Base-by-base conservation (phyloP, 1,140 invertebrate genomes). In the Euwallacea similis region DNA sequence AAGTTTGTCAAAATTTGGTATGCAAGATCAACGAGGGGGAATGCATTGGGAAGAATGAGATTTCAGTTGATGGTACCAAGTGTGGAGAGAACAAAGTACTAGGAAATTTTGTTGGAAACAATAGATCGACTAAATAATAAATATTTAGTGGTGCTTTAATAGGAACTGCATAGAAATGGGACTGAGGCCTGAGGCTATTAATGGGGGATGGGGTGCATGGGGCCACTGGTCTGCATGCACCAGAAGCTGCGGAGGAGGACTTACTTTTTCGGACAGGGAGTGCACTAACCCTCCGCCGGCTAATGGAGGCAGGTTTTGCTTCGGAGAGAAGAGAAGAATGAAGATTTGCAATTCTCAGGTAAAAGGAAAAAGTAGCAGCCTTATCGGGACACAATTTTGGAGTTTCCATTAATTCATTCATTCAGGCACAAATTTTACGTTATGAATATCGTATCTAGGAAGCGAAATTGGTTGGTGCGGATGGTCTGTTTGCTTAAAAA, bases 141-240 rank as follows among this genome's bases (percentile, higher is more conserved):
- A 58, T 50, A 0, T 61, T 61, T 75, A 90, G 88, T 91, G 90
- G 90, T 91, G 90, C 80, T 86, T 85, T 65, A 82, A 81, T 68
- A 86, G 85, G 46, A 80, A 87, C 68, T 91, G 89, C 81, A 86
- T 88, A 10, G 84, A 84, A 67, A 87, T 88, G 73, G 87, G 87
- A 0, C 83, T 86, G 42, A 80, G 87, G 66, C 88, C 88, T 2
- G 78, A 83, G 50, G 86, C 88, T 33, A 85, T 89, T 42, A 83
- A 90, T 77, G 89, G 89, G 7, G 86, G 87, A 73, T 91, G 89
- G 89, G 85, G 88, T 9, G 77, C 83, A 15, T 88, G 86, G 88
- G 82, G 84, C 16, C 66, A 78, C 2, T 87, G 86, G 84, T 82
- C 84, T 7, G 69, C 79, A 3, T 91, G 90, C 76, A 86, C 85